Evolutionary conservation across 2,888 invertebrate species (phyloP), one percentile per base, ranked within the genome.

Genomic region (Leptothorax acervorum): DNA sequence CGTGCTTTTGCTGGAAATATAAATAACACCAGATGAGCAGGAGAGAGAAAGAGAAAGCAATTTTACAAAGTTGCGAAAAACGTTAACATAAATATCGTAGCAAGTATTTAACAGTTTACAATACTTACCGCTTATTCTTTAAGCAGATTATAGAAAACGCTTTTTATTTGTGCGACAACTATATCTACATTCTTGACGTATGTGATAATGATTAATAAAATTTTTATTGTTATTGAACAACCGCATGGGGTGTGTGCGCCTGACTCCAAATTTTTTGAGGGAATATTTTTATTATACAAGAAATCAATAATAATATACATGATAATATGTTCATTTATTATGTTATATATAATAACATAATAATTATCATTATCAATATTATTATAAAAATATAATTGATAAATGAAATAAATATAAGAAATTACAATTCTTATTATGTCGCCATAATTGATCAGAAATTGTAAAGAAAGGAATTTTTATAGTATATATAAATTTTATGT

Each of bases 191-290:
- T 65, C 53, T 42, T 78, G 42, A 74, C 45, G 6, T 53, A 78
- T 78, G 70, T 78, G 78, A 68, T 76, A 76, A 63, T 15, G 45
- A 45, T 28, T 42, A 55, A 60, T 74, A 12, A 62, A 48, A 63
- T 15, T 74, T 48, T 15, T 62, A 45, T 75, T 62, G 74, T 75
- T 62, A 62, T 63, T 48, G 8, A 28, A 66, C 8, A 66, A 66
- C 9, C 1, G 23, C n/a, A 48, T 62, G 23, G 48, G 42, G n/a
- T 5, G 48, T 75, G n/a, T 5, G 48, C 63, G 63, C 35, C 35
- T 31, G 45, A 48, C 6, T 51, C 15, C 15, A 62, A 31, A 45
- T 62, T 42, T 48, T 75, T 31, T 48, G 0, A 45, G 12, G 28
- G 5, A 73, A 57, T 55, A 28, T 42, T 71, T 73, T 57, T 57